Evolutionary conservation across 2,888 invertebrate genomes (phyloP), one percentile per base, ranked within the genome.

Genomic region (Synanthedon andrenaeformis): DNA sequence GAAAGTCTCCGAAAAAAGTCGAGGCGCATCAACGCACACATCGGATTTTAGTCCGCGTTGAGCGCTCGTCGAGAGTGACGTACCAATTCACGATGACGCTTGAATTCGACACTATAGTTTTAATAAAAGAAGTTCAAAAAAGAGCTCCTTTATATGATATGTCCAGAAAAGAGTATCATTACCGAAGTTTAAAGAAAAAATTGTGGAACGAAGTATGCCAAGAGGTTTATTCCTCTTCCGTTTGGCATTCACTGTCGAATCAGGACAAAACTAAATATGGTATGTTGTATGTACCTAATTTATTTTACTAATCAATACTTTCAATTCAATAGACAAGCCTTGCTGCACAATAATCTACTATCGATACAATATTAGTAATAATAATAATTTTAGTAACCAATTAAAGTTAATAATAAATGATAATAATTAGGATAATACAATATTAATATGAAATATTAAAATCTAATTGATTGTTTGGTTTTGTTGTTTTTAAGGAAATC

Each of bases 41-140:
- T 28, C 51, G 48, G 49, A 35, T 35, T 49, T 53, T 53, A 53
- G 50, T 35, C 53, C 53, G 49, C 53, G 53, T 53, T 53, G 53
- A 42, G 53, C 49, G 49, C 49, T 53, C 49, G 53, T 53, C 49
- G 53, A 23, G 41, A n/a, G 12, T 19, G 19, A 50, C 50, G 50
- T 50, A 50, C 28, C 5, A 12, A 23, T 28, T 17, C 17, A 52
- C 52, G 52, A 52, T 52, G 52, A 35, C 52, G 48, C 48, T 12
- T 42, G 48, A 45, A 49, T 49, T 53, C 41, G 41, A 53, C 49
- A 41, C 13, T 17, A 53, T 41, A 41, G 14, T 41, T 41, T 41
- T 53, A 11, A 49, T 49, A 41, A 41, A 45, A 11, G 52, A 52
- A 52, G 52, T 52, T 19, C 41, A 42, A 19, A 52, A 52, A 52